Evolutionary conservation across 2,113 vertebrate species (phyloP).

Genomic region (Taurulus bubalis): DNA sequence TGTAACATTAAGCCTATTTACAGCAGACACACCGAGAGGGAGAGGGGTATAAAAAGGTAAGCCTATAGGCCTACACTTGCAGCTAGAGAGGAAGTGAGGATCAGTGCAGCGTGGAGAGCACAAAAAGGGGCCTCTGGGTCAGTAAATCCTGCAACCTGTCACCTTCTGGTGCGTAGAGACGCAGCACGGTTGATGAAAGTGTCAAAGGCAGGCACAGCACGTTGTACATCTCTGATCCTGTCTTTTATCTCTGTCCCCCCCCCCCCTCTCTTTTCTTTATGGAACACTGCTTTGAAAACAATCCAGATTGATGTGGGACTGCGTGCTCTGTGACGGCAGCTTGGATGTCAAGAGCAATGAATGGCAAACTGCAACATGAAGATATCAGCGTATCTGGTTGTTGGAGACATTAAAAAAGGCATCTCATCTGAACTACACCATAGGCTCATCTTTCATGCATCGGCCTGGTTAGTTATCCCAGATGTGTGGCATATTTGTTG

Average conservation of each 20-base stretch:
- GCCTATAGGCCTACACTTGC: conserved; percentile 71
- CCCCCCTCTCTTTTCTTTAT: conserved; percentile 35
- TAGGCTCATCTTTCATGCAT: conserved; percentile 44
- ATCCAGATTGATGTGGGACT: conserved; percentile 61
- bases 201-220: conserved; percentile 26
- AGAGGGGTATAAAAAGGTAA: conserved; percentile 73
- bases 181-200: conserved; percentile 50
- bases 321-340: conserved; percentile 47
- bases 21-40: conserved; percentile 66
- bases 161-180: conserved; percentile 52
- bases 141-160: conserved; percentile 63
- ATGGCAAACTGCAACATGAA: conserved; percentile 32
- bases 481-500: conserved; percentile 15
- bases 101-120: conserved; percentile 58
- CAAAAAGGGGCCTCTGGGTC: conserved; percentile 68
- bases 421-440: conserved; percentile 35
- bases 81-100: conserved; percentile 72
- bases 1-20: conserved; percentile 81
- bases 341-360: conserved; percentile 50
- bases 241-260: conserved; percentile 32
- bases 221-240: conserved; percentile 48
- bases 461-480: conserved; percentile 23
- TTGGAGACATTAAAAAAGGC: conserved; percentile 29
- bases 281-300: conserved; percentile 73
- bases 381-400: conserved; percentile 48